Percentiles rank a stretch among this genome's conserved stretches.
Evolutionary conservation across 2,797 vertebrate genomes (phyloP).

Genomic region (Diglossa cyanea): DNA sequence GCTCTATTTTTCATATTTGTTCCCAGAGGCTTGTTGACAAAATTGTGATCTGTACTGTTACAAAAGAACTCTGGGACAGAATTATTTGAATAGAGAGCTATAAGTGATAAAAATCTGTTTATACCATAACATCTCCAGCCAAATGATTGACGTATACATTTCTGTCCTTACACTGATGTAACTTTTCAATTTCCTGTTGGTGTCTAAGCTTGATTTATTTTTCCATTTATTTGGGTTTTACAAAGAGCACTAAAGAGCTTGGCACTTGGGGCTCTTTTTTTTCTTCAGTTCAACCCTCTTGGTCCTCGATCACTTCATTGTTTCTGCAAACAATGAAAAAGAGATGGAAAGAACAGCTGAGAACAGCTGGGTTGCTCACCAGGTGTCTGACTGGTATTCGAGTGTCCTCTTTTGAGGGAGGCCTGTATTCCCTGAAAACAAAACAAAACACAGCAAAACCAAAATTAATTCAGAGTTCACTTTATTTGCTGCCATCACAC

Average conservation of each 20-base stretch:
- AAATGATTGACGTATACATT: constrained; percentile 68
- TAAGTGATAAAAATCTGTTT: constrained; percentile 69
- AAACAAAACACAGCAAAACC: neutral
- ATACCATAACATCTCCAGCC: constrained; percentile 50
- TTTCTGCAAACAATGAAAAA: constrained; percentile 67
- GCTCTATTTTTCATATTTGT: neutral
- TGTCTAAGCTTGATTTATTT: constrained; percentile 69
- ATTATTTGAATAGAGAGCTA: constrained; percentile 39
- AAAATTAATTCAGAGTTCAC: neutral
- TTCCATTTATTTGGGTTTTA: constrained; percentile 70
- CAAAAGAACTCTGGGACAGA: constrained; percentile 32
- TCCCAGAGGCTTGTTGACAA: constrained; percentile 14
- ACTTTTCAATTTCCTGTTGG: constrained; percentile 73
- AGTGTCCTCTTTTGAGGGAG: constrained; percentile 4
- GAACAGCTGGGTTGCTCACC: constrained; percentile 36
- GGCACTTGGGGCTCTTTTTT: constrained; percentile 45
- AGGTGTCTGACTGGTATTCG: constrained; percentile 31
- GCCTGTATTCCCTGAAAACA: neutral
- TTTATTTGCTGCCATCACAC: neutral
- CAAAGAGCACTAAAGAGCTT: constrained; percentile 56
- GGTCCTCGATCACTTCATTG: constrained; percentile 61
- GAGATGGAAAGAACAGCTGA: constrained; percentile 61
- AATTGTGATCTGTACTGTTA: neutral
- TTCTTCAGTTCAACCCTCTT: constrained; percentile 16
- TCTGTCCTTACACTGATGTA: constrained; percentile 66